Conservation (phyloP, 35 echinoderm and acorn worm genomes). For the Nesometra sesokonis region DNA sequence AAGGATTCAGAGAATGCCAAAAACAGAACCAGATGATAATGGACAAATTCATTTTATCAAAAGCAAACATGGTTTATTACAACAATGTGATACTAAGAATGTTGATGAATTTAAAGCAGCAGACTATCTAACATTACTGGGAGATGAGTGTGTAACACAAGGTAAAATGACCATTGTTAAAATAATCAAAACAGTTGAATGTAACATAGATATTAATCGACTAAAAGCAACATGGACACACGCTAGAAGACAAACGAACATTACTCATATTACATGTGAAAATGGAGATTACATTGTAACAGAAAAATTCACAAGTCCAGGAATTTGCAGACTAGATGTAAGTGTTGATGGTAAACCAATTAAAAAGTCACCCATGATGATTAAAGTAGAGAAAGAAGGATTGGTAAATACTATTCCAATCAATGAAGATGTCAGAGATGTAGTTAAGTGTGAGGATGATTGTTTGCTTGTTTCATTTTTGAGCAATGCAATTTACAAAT, state of each 20-base stretch:
- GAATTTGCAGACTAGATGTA: background rate
- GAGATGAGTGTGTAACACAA: background rate
- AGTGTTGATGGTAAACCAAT: background rate
- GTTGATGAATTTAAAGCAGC: background rate
- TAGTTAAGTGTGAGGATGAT: background rate
- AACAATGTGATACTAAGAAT: background rate
- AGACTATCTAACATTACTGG: background rate
- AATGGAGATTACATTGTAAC: background rate
- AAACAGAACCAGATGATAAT: background rate
- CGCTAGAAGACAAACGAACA: background rate
- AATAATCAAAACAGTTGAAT: background rate
- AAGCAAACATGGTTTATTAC: background rate
- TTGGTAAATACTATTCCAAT: background rate
- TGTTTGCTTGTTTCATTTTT: background rate
- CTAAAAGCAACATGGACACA: background rate
- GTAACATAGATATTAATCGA: background rate
- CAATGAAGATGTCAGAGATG: background rate
- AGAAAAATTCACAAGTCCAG: background rate
- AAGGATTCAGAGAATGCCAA: background rate
- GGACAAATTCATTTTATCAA: background rate
- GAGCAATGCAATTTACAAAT: background rate
- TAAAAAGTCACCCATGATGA: background rate
- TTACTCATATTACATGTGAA: background rate
- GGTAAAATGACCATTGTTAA: background rate
- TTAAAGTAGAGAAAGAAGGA: background rate